Conservation (phyloP, 1,140 invertebrate species). For the Penaeus japonicus region DNA sequence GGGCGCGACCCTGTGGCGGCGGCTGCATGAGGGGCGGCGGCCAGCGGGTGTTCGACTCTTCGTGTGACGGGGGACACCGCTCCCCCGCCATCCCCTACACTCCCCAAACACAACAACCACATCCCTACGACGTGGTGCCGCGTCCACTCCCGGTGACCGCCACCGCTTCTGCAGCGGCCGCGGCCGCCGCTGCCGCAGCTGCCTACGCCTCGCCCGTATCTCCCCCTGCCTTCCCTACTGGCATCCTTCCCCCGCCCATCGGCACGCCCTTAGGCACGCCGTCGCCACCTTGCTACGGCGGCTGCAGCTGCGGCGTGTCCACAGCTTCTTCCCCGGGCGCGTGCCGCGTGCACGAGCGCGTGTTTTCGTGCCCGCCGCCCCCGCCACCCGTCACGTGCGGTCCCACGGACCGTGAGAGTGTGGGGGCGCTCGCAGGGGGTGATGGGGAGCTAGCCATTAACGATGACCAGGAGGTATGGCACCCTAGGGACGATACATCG, state of each 20-base stretch:
- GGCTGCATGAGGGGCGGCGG: constrained; percentile 50
- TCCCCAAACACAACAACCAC: background rate
- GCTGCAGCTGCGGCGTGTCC: constrained; percentile 52
- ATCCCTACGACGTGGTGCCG: constrained; percentile 37
- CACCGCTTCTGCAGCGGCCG: constrained; percentile 8
- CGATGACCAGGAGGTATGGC: constrained; percentile 63
- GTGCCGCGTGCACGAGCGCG: constrained; percentile 52
- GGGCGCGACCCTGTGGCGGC: constrained; percentile 32
- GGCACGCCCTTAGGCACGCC: constrained; percentile 62
- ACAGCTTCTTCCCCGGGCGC: constrained; percentile 47
- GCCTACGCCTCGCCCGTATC: constrained; percentile 44
- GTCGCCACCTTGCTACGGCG: constrained; percentile 53
- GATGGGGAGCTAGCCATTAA: constrained; percentile 61
- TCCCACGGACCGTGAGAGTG: constrained; percentile 36
- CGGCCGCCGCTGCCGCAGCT: constrained; percentile 18
- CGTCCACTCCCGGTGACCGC: constrained; percentile 22
- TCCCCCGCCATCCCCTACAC: constrained; percentile 22
- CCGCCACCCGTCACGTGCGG: constrained; percentile 51
- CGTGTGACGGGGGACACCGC: constrained; percentile 43
- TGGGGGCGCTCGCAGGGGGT: constrained; percentile 66
- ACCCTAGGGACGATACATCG: constrained; percentile 69
- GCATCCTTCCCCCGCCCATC: constrained; percentile 63
- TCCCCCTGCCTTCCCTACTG: constrained; percentile 35
- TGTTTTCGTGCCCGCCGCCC: constrained; percentile 52
- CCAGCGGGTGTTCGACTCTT: constrained; percentile 46